These are phyloP conservation scores for Coelogynopora nodosa DNA, from an alignment of 2,888 invertebrate genomes.

Conservation along the genomic window DNA sequence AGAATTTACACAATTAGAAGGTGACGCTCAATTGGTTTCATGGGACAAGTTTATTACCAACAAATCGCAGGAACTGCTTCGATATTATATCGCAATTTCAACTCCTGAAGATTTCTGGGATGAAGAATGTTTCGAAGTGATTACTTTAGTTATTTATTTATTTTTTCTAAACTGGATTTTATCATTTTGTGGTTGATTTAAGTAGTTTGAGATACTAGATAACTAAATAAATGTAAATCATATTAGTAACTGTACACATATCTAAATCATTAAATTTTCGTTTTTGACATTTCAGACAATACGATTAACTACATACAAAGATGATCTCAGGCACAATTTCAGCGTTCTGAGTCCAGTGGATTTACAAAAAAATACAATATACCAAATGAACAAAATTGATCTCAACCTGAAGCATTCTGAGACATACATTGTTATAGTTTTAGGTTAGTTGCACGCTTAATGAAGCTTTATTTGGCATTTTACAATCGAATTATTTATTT, in stretches of 20 bases:
- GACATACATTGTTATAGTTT: background rate
- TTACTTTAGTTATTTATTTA: no score
- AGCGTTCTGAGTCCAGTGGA: background rate
- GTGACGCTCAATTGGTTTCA: background rate
- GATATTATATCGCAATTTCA: background rate
- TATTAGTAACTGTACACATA: no score
- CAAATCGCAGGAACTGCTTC: background rate
- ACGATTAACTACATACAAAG: background rate
- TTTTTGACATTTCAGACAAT: background rate
- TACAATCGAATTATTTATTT: no score
- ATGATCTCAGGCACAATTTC: background rate
- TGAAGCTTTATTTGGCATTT: no score
- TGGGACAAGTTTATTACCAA: background rate
- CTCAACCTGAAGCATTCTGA: background rate
- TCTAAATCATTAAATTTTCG: no score
- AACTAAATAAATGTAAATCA: no score
- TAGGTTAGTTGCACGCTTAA: slow-evolving; percentile 8
- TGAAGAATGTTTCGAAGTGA: background rate
- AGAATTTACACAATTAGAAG: background rate
- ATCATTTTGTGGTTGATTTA: no score
- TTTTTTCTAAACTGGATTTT: no score
- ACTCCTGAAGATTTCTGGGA: background rate
- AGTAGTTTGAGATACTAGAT: no score
- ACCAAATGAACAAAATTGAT: background rate
- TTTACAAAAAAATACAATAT: background rate